These are phyloP conservation scores for Heteractis magnifica DNA, from an alignment of 92 coral and sea anemone genomes.

Conservation along the genomic window DNA sequence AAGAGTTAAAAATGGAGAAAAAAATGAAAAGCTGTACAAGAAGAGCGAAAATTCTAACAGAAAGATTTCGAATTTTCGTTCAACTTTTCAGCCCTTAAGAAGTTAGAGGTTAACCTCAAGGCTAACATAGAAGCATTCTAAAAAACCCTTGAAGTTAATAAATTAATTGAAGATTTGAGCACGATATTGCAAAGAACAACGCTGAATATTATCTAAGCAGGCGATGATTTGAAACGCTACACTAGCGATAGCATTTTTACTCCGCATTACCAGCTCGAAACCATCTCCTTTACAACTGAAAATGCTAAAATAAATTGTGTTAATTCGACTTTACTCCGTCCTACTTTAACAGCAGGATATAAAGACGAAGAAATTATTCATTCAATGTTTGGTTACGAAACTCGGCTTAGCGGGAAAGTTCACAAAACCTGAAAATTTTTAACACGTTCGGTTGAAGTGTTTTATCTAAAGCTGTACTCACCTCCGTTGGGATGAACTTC, in stretches of 20 bases:
- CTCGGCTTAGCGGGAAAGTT: slow-evolving; percentile 23
- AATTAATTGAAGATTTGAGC: background rate
- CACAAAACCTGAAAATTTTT: background rate
- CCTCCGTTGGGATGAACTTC: slow-evolving; percentile 97
- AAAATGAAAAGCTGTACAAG: background rate
- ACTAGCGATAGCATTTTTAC: background rate
- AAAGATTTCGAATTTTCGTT: background rate
- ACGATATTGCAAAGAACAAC: background rate
- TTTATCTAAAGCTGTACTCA: slow-evolving; percentile 15
- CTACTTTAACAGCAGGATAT: background rate
- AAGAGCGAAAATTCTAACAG: background rate
- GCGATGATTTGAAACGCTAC: slow-evolving; percentile 9
- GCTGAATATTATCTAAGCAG: background rate
- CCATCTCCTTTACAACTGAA: background rate
- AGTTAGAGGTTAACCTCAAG: background rate
- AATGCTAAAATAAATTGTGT: background rate
- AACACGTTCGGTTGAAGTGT: background rate
- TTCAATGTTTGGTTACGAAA: background rate
- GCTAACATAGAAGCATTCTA: background rate
- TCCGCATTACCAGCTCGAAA: background rate
- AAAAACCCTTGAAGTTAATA: background rate
- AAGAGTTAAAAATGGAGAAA: background rate
- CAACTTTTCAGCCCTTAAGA: background rate
- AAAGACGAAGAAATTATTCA: background rate
- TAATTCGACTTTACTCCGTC: background rate